These are phyloP conservation scores for Heptranchias perlo DNA, from an alignment of 2,113 vertebrate genomes.

Conservation along the genomic window DNA sequence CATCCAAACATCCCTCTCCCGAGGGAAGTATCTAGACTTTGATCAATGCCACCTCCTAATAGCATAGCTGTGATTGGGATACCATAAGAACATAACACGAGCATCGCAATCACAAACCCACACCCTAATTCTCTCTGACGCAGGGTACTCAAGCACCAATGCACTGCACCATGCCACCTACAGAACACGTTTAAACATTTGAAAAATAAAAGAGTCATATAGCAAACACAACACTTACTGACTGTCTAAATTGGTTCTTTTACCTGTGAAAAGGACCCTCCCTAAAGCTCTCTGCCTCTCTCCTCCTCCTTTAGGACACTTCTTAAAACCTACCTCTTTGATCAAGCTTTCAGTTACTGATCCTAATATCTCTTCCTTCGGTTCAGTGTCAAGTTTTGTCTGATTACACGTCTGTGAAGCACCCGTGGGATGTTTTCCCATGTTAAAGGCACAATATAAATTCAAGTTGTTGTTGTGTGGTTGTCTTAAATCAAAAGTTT, in stretches of 20 bases:
- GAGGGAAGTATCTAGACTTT: background rate
- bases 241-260: background rate
- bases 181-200: background rate
- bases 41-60: background rate
- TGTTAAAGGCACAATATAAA: background rate
- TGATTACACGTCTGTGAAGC: background rate
- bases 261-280: background rate
- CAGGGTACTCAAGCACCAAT: background rate
- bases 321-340: background rate
- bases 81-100: too few relatives aligned
- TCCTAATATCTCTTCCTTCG: background rate
- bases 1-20: background rate
- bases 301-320: too few relatives aligned
- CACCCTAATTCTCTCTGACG: background rate
- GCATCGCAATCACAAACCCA: conserved; percentile 16
- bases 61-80: background rate
- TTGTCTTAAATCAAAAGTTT: background rate
- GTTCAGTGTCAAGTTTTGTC: background rate
- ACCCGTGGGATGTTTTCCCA: background rate
- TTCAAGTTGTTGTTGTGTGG: background rate
- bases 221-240: background rate
- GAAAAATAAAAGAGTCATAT: background rate
- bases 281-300: background rate
- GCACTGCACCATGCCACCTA: background rate
- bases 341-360: background rate